These are phyloP conservation scores for Scotopteryx bipunctaria DNA, from an alignment of 2,888 invertebrate genomes.

Conservation along the genomic window DNA sequence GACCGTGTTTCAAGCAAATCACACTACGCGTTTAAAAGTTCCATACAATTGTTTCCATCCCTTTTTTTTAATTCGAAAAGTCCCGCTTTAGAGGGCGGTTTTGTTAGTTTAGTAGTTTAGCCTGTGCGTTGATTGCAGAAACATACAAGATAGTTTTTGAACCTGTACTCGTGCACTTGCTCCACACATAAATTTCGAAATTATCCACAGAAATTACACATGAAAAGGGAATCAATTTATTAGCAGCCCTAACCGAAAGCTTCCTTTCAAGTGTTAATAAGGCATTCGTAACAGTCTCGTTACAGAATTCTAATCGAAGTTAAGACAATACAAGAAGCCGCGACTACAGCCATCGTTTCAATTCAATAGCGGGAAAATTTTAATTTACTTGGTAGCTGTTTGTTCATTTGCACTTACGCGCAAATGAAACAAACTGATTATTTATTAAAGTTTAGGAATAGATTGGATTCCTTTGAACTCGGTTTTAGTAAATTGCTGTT, in stretches of 20 bases:
- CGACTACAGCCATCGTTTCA: constrained; percentile 31
- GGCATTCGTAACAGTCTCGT: constrained; percentile 31
- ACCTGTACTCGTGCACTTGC: too few species aligned
- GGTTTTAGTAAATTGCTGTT: constrained; percentile 1
- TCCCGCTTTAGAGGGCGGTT: too few species aligned
- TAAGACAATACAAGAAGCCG: constrained; percentile 33
- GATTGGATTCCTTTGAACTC: constrained; percentile 19
- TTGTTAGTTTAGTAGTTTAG: too few species aligned
- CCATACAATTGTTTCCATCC: too few species aligned
- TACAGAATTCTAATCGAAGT: constrained; percentile 42
- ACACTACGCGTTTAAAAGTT: too few species aligned
- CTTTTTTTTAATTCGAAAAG: too few species aligned
- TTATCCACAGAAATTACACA: too few species aligned
- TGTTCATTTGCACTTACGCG: constrained; percentile 27
- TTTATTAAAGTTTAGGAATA: constrained; percentile 26
- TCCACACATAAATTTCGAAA: too few species aligned
- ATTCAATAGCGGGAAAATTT: constrained; percentile 31
- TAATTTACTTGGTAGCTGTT: constrained; percentile 35
- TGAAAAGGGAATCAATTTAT: constrained; percentile 1
- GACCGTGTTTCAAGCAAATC: too few species aligned
- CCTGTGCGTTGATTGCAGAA: too few species aligned
- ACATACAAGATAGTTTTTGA: too few species aligned
- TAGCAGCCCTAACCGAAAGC: constrained; percentile 1
- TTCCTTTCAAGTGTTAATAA: constrained; percentile 10
- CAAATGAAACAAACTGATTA: constrained; percentile 19